Evolutionary conservation across 2,797 vertebrate species (phyloP).

Genomic region (Falco peregrinus): DNA sequence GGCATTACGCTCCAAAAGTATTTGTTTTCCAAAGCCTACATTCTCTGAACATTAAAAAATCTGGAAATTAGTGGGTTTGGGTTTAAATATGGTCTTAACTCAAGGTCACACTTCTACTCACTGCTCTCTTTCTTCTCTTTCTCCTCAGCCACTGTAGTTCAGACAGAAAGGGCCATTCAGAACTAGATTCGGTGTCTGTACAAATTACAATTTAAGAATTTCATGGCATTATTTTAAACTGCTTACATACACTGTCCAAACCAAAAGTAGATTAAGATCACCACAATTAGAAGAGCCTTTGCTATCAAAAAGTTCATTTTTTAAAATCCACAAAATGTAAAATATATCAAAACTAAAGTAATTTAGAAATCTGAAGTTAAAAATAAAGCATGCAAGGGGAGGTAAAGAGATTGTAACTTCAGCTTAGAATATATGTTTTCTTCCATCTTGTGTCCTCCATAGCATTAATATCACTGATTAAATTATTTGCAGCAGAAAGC

Average conservation of each 20-base stretch:
- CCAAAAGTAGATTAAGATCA: not conserved
- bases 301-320: not conserved
- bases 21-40: not conserved
- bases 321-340: not conserved
- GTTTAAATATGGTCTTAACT: not conserved
- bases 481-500: not conserved
- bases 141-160: slow-evolving; percentile 90
- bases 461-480: not conserved
- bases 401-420: not conserved
- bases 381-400: not conserved
- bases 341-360: not conserved
- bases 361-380: not conserved
- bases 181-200: slow-evolving; percentile 79
- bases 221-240: not conserved
- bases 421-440: not conserved
- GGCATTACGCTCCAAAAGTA: not conserved
- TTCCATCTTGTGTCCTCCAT: not conserved
- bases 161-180: slow-evolving; percentile 79
- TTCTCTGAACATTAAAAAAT: not conserved
- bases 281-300: not conserved
- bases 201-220: slow-evolving; percentile 48
- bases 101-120: slow-evolving; percentile 74
- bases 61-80: not conserved
- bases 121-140: slow-evolving; percentile 90
- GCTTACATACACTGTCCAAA: not conserved